Evolutionary conservation across 2,888 invertebrate genomes (phyloP).

Genomic region (Sinhomidia bicolor): DNA sequence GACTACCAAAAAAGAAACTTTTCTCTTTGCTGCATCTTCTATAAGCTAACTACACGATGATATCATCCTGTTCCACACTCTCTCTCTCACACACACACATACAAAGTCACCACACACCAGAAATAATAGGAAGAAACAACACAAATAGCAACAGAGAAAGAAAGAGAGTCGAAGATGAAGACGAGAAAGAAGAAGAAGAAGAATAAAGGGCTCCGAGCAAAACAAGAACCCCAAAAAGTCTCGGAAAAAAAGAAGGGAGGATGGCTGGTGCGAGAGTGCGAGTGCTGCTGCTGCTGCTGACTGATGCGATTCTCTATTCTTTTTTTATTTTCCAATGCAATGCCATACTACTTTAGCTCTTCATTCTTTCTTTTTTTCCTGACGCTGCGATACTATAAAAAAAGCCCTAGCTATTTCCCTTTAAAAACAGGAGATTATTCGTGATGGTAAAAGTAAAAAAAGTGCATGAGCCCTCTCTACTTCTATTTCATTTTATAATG

Average conservation of each 20-base stretch:
- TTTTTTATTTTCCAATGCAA: too few relatives aligned
- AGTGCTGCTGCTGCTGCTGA: conserved; percentile 22
- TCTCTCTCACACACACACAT: too few relatives aligned
- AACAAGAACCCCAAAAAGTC: conserved; percentile 7
- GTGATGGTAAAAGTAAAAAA: background rate
- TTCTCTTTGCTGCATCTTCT: background rate
- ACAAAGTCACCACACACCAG: conserved; percentile 39
- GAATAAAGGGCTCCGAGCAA: conserved; percentile 7
- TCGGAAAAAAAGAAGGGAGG: background rate
- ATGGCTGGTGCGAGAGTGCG: background rate
- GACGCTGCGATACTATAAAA: background rate
- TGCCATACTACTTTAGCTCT: background rate
- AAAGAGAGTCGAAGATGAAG: background rate
- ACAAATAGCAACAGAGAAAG: conserved; percentile 25
- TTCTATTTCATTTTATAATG: background rate
- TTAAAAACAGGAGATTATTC: background rate
- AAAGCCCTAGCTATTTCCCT: background rate
- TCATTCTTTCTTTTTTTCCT: background rate
- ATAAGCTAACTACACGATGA: background rate
- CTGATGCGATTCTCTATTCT: conserved; percentile 51
- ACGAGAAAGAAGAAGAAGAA: background rate
- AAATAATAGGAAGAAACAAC: conserved; percentile 6
- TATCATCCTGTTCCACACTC: conserved; percentile 26
- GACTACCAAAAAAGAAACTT: background rate
- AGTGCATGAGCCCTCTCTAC: background rate